phyloP scores from a whole-genome alignment of 2,113 vertebrate species.

The Boleophthalmus pectinirostris region DNA sequence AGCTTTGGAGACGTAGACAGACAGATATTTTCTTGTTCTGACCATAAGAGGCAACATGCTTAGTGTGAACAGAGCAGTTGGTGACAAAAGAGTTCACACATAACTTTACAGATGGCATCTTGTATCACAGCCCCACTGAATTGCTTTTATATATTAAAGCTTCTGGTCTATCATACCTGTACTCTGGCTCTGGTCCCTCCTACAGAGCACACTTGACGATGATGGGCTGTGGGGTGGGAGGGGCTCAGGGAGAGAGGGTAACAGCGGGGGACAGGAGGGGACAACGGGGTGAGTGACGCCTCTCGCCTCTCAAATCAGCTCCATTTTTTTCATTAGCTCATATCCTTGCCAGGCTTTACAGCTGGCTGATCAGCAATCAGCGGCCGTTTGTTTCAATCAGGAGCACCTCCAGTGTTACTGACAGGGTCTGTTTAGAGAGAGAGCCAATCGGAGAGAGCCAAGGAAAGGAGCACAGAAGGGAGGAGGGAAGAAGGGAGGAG shows the following conservation, averaged over 20 bases:
- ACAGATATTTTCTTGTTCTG: neutral
- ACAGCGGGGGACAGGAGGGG: slow-evolving; percentile 71
- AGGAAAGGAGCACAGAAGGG: slow-evolving; percentile 20
- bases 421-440: slow-evolving; percentile 73
- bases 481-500: neutral
- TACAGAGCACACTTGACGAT: slow-evolving; percentile 48
- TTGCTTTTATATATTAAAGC: slow-evolving; percentile 66
- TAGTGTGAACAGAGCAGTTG: neutral
- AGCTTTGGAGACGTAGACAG: too few relatives aligned
- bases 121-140: neutral
- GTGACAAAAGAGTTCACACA: neutral
- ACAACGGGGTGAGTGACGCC: slow-evolving; percentile 77
- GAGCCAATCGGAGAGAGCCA: slow-evolving; percentile 53
- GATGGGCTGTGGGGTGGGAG: slow-evolving; percentile 55
- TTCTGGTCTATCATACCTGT: slow-evolving; percentile 68
- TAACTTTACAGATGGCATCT: neutral
- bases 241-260: slow-evolving; percentile 61
- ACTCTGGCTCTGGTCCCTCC: slow-evolving; percentile 26
- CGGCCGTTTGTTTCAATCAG: slow-evolving; percentile 91
- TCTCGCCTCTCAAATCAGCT: slow-evolving; percentile 84
- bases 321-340: slow-evolving; percentile 89
- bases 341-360: slow-evolving; percentile 92
- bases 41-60: neutral
- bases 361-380: slow-evolving; percentile 93
- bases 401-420: slow-evolving; percentile 86